Conservation (phyloP, 2,888 invertebrate species). For the Macaria notata region DNA sequence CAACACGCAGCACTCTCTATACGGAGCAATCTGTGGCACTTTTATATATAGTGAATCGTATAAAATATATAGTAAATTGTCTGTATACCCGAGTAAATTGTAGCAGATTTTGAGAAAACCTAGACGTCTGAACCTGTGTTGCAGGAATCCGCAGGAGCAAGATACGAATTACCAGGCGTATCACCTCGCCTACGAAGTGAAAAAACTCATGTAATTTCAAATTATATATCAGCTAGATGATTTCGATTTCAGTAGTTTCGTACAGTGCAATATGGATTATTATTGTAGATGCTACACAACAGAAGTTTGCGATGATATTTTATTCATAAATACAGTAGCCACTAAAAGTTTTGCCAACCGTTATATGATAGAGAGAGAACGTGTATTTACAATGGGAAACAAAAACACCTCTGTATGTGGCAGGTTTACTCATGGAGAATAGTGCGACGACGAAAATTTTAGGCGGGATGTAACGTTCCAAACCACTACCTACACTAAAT, state of each 20-base stretch:
- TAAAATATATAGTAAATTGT: neutral
- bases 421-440: too few species aligned
- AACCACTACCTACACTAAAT: too few species aligned
- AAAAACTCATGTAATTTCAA: conserved; percentile 98
- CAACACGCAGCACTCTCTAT: conserved; percentile 42
- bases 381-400: too few species aligned
- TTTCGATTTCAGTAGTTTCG: conserved; percentile 58
- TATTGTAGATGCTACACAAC: conserved; percentile 39
- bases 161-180: conserved; percentile 98
- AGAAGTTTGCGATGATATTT: conserved; percentile 40
- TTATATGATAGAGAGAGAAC: too few species aligned
- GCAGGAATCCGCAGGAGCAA: conserved; percentile 93
- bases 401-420: too few species aligned
- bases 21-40: conserved; percentile 24
- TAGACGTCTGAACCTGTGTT: conserved; percentile 86
- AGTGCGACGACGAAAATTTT: too few species aligned
- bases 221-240: conserved; percentile 71
- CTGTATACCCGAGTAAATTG: too few species aligned
- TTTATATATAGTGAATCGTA: conserved; percentile 31
- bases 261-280: conserved; percentile 45
- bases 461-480: too few species aligned
- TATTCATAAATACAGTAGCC: too few species aligned
- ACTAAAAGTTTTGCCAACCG: too few species aligned
- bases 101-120: conserved; percentile 13
- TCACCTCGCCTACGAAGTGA: conserved; percentile 99